Percentiles rank a stretch among this genome's conserved stretches.
Conservation (phyloP, 2,797 vertebrate species). For the Gobionotothen gibberifrons region DNA sequence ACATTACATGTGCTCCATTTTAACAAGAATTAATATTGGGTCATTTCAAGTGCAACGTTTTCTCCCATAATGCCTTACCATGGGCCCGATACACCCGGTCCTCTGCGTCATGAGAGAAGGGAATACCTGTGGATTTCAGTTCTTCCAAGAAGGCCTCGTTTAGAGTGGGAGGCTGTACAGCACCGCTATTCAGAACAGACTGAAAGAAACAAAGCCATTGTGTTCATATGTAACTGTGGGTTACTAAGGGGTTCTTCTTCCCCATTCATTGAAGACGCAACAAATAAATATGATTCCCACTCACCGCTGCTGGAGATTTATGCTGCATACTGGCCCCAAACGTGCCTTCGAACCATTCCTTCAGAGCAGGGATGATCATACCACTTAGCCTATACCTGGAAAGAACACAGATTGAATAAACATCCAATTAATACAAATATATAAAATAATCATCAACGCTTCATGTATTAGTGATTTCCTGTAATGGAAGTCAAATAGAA, state of each 20-base stretch:
- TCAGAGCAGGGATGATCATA: conserved; percentile 91
- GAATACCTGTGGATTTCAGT: conserved; percentile 89
- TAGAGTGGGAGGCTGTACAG: conserved; percentile 87
- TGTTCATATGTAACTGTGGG: conserved; percentile 22
- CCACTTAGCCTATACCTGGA: conserved; percentile 96
- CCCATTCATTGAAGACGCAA: conserved; percentile 24
- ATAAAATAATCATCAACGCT: background rate
- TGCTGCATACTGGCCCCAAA: conserved; percentile 93
- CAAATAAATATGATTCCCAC: conserved; percentile 44
- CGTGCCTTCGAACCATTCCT: conserved; percentile 93
- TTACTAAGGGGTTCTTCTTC: background rate
- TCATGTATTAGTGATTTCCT: conserved; percentile 24
- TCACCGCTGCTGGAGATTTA: conserved; percentile 93
- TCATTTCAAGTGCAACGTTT: background rate
- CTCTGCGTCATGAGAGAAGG: conserved; percentile 92
- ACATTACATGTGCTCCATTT: background rate
- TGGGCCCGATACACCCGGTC: conserved; percentile 95
- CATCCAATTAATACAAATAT: background rate
- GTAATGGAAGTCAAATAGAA: conserved; percentile 17
- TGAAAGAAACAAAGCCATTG: conserved; percentile 72
- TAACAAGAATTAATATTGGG: background rate
- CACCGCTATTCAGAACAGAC: conserved; percentile 88
- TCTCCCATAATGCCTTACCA: conserved; percentile 83
- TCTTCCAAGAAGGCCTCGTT: conserved; percentile 93
- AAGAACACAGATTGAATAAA: conserved; percentile 1